phyloP scores from a whole-genome alignment of 2,888 invertebrate species.

The Stramonita haemastoma region DNA sequence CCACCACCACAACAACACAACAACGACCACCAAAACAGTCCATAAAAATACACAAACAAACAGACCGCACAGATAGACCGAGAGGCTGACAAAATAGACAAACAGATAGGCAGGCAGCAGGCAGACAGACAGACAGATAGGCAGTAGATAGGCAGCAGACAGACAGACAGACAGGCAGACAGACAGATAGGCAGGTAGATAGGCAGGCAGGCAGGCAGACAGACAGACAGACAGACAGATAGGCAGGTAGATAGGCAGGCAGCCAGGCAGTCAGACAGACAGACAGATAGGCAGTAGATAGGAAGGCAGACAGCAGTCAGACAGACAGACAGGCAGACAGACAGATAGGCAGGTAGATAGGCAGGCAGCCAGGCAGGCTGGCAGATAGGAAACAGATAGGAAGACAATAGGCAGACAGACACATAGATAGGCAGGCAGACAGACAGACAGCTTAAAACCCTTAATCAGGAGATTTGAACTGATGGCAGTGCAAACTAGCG shows the following conservation, averaged over 20 bases:
- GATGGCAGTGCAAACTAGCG: too few species aligned
- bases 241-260: neutral
- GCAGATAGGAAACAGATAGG: neutral
- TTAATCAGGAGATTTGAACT: too few species aligned
- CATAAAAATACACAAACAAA: too few species aligned
- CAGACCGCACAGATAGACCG: too few species aligned
- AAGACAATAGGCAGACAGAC: neutral
- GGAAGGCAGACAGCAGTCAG: too few species aligned
- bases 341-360: neutral
- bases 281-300: neutral
- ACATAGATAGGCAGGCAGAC: neutral
- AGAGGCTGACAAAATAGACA: too few species aligned
- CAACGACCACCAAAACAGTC: too few species aligned
- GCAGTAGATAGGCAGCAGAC: neutral
- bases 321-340: neutral
- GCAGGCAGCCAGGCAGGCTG: too few species aligned
- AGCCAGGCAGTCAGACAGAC: neutral
- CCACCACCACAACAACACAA: too few species aligned
- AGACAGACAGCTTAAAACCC: too few species aligned
- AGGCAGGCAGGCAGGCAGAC: neutral
- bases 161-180: neutral
- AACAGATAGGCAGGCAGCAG: too few species aligned
- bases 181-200: neutral
- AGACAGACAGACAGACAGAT: neutral
- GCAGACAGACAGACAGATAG: neutral